Base-by-base conservation (phyloP, 2,797 vertebrate species). In the Cossypha heuglini region DNA sequence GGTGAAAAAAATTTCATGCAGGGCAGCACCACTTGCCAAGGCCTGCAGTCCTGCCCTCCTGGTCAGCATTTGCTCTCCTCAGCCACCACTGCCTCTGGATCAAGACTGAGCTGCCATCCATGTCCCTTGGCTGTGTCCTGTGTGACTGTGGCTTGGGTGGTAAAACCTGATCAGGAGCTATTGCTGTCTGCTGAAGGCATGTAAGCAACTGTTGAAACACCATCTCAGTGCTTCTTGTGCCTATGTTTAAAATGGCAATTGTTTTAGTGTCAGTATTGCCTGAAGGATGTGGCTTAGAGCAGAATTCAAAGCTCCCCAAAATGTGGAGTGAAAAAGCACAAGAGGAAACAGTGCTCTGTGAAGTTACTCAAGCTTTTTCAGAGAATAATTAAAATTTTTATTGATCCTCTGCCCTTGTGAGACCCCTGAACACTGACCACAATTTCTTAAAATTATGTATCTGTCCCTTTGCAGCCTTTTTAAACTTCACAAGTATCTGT, bases 31-130 rank as follows among this genome's bases (percentile, higher is more conserved):
- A 29, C 37, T 67, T 49, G 15, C 28, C 31, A 21, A 40, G 29
- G 37, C 21, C 51, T 75, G 28, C 35, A 59, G 16, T 49, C 29
- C 67, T 64, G 7, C 42, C 20, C 29, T 81, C 35, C 46, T 2
- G 0, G 35, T 31, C 2, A 1, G 40, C 18, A 0, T 40, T 63
- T 10, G 2, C 22, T 15, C 2, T 33, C 22, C 38, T 33, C 0
- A 0, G 42, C 71, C 31, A 11, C 25, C 72, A 17, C 26, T 26
- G 52, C 35, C 29, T 54, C 48, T 66, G 38, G 9, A 16, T 33
- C 21, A 49, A n/a, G 43, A 19, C 26, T 46, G 57, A 86, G 40
- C 35, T 66, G 59, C 68, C 62, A 6, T 49, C 16, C 0, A 0
- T 16, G 25, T 63, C 67, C 59, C 59, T 57, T 1, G 3, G 49